These are phyloP conservation scores for Lysandra bellargus DNA, from an alignment of 2,888 invertebrate species.

Conservation along the genomic window DNA sequence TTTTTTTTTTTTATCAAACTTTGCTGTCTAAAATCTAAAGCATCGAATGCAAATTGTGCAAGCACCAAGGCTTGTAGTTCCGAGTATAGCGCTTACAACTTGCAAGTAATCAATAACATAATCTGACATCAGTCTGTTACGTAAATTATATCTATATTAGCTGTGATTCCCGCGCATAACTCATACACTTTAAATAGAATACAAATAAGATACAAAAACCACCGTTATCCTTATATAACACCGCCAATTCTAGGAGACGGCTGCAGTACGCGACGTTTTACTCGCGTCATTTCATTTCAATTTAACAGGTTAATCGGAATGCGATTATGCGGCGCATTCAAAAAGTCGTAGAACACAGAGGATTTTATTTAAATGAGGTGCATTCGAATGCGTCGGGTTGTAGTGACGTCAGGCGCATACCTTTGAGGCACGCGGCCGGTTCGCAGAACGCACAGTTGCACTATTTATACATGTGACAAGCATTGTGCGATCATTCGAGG, in stretches of 20 bases:
- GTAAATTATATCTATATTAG: constrained; percentile 41
- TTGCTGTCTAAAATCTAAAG: too few relatives aligned
- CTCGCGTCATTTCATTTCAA: constrained; percentile 46
- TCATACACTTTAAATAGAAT: constrained; percentile 53
- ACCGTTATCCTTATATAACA: constrained; percentile 53
- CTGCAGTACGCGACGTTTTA: constrained; percentile 40
- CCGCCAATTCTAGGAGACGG: constrained; percentile 40
- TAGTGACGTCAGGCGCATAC: constrained; percentile 73
- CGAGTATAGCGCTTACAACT: not conserved
- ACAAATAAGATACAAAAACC: constrained; percentile 50
- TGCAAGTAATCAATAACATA: not conserved
- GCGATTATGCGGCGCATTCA: constrained; percentile 40
- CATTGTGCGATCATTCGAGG: constrained; percentile 39
- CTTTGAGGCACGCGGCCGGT: constrained; percentile 63
- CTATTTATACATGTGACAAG: constrained; percentile 64
- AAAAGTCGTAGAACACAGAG: constrained; percentile 36
- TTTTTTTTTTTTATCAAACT: too few relatives aligned
- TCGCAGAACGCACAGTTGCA: constrained; percentile 70
- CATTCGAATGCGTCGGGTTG: constrained; percentile 43
- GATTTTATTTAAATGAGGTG: constrained; percentile 34
- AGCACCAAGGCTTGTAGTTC: not conserved
- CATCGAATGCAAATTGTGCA: too few relatives aligned
- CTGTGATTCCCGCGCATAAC: constrained; percentile 49
- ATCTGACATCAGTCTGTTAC: constrained; percentile 42
- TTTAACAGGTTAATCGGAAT: constrained; percentile 46